Evolutionary conservation across 2,888 invertebrate genomes (phyloP).

Genomic region (Rhagium mordax): DNA sequence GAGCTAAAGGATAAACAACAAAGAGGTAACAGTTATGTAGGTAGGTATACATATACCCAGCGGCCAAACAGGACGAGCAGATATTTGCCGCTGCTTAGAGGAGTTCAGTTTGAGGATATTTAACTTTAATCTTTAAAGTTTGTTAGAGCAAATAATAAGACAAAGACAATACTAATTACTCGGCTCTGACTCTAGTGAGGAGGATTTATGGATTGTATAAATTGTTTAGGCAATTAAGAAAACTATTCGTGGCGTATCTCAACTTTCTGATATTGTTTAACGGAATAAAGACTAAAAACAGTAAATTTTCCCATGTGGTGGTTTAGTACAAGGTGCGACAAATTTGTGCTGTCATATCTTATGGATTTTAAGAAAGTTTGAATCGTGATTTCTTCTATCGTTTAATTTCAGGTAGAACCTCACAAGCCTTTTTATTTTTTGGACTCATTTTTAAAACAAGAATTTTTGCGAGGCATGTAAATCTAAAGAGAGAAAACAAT

Average conservation of each 20-base stretch:
- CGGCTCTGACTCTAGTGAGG: constrained; percentile 7
- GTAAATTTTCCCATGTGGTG: background rate
- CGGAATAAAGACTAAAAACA: background rate
- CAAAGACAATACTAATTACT: constrained; percentile 41
- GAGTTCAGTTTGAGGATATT: constrained; percentile 47
- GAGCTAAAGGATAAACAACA: constrained; percentile 34
- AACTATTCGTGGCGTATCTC: constrained; percentile 29
- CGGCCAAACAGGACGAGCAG: constrained; percentile 25
- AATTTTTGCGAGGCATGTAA: too few species aligned
- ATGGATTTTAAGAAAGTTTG: too few species aligned
- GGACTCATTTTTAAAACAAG: too few species aligned
- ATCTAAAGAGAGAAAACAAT: too few species aligned
- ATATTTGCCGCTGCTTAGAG: constrained; percentile 23
- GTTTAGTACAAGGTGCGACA: background rate
- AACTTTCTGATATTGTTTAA: constrained; percentile 26
- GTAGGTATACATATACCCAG: constrained; percentile 30
- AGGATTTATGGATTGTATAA: constrained; percentile 34
- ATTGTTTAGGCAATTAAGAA: constrained; percentile 33
- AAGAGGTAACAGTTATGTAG: constrained; percentile 36
- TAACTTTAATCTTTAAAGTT: constrained; percentile 58
- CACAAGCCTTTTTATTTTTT: too few species aligned
- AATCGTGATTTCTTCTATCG: too few species aligned
- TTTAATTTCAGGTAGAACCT: too few species aligned
- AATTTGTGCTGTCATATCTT: background rate
- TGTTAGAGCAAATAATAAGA: constrained; percentile 56